Evolutionary conservation across 2,888 invertebrate genomes (phyloP), one percentile per base, ranked within the genome.

Genomic region (Allophyes oxyacanthae): DNA sequence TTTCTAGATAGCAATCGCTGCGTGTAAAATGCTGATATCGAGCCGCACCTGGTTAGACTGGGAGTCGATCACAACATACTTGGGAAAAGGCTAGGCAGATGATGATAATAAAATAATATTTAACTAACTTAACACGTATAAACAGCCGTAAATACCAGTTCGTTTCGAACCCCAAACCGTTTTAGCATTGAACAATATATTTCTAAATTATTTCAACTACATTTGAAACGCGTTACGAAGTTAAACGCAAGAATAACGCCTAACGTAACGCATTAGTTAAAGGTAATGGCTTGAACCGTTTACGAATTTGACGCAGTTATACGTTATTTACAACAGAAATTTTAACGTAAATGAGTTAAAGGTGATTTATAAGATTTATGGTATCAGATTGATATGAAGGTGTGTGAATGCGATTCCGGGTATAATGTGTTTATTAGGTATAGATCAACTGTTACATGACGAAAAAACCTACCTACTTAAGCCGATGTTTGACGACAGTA

Each of bases 141-240:
- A 2, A 20, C 20, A 3, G 2, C 20, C 20, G n/a, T n/a, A n/a
- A n/a, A n/a, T 20, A 4, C 20, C 4, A 20, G 20, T 20, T 20
- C 20, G 20, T 28, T 2, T 40, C 25, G 13, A 33, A 32, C 40
- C 44, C 61, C 33, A 30, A 49, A 41, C 48, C 26, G 44, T 43
- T 48, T 33, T 10, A 37, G 41, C 49, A 50, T 10, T 38, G 0
- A n/a, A 51, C 63, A 46, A 52, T 32, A 66, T 75, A 75, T 67
- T 65, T 67, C 57, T 57, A 54, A 50, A 74, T 75, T 75, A 75
- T 58, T 75, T 75, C 72, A 58, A 61, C 43, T 75, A 75, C 75
- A 70, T 75, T 75, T 64, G 45, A 52, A 58, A 36, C 56, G 58
- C 50, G 54, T 69, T 67, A 40, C 11, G 37, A 54, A 67, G 55